A percentile compares a stretch with the other conserved stretches of the same genome.
Evolutionary conservation across 92 coral and sea anemone species (phyloP).

Genomic region (Palythoa grandiflora): DNA sequence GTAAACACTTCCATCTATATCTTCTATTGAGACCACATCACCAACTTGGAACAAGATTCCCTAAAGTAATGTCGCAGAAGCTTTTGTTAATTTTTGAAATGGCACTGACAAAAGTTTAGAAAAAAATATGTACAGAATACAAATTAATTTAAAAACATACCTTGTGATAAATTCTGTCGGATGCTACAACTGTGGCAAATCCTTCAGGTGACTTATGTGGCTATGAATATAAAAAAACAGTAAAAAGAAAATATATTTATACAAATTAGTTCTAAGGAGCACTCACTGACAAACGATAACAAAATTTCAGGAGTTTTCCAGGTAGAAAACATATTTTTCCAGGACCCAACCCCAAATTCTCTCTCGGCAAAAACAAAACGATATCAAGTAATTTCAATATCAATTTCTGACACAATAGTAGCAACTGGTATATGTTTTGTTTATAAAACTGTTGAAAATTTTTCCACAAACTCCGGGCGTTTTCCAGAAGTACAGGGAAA

Average conservation of each 20-base stretch:
- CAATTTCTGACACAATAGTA: too few species aligned
- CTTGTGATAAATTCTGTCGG: slow-evolving; percentile 89
- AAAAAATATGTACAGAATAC: too few species aligned
- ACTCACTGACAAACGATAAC: neutral
- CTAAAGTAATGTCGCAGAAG: slow-evolving; percentile 38
- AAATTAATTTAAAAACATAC: too few species aligned
- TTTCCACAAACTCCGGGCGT: too few species aligned
- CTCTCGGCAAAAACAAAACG: too few species aligned
- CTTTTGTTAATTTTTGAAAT: neutral
- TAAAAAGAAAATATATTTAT: neutral
- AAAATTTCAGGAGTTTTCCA: too few species aligned
- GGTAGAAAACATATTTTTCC: too few species aligned
- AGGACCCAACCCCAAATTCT: too few species aligned
- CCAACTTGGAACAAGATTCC: slow-evolving; percentile 95
- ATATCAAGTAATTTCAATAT: too few species aligned
- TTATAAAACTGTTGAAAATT: too few species aligned
- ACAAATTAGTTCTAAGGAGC: neutral
- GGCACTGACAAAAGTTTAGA: neutral
- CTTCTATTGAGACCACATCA: slow-evolving; percentile 95
- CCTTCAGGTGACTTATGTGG: slow-evolving; percentile 97
- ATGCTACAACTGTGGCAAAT: slow-evolving; percentile 94
- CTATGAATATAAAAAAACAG: slow-evolving; percentile 35
- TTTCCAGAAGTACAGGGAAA: too few species aligned
- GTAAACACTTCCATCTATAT: slow-evolving; percentile 85
- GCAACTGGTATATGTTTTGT: too few species aligned